These are phyloP conservation scores for Enteromius argenteus DNA, from an alignment of 2,797 vertebrate species.

Conservation along the genomic window DNA sequence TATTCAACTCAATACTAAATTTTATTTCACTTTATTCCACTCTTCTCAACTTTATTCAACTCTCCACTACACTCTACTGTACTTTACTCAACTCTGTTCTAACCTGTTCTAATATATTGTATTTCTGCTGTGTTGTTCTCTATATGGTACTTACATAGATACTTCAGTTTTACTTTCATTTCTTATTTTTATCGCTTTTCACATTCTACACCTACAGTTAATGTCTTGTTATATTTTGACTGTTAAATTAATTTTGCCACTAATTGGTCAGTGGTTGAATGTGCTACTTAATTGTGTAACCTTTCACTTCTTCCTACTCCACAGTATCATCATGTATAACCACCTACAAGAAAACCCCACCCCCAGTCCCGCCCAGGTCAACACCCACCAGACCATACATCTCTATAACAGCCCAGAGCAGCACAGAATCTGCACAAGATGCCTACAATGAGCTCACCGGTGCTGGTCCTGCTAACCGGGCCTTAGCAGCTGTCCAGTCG, in stretches of 20 bases:
- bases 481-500: slow-evolving; percentile 92
- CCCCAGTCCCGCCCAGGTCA: slow-evolving; percentile 90
- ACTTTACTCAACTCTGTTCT: neutral
- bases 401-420: slow-evolving; percentile 98
- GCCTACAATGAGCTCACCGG: slow-evolving; percentile 87
- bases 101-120: neutral
- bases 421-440: slow-evolving; percentile 97
- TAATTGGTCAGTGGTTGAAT: neutral
- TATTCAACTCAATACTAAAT: neutral
- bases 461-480: slow-evolving; percentile 85
- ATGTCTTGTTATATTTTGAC: neutral
- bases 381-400: slow-evolving; percentile 96
- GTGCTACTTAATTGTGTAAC: neutral
- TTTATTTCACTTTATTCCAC: neutral
- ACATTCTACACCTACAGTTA: neutral
- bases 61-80: neutral
- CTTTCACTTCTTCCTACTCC: slow-evolving; percentile 2
- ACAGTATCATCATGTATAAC: slow-evolving; percentile 98
- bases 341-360: slow-evolving; percentile 98
- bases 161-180: neutral
- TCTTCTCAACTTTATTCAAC: neutral
- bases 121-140: neutral
- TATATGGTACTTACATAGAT: neutral
- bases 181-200: neutral
- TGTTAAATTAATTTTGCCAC: neutral